A percentile compares a stretch with the other conserved stretches of the same genome.
phyloP scores from a whole-genome alignment of 2,113 vertebrate genomes.

The Muntiacus reevesi region DNA sequence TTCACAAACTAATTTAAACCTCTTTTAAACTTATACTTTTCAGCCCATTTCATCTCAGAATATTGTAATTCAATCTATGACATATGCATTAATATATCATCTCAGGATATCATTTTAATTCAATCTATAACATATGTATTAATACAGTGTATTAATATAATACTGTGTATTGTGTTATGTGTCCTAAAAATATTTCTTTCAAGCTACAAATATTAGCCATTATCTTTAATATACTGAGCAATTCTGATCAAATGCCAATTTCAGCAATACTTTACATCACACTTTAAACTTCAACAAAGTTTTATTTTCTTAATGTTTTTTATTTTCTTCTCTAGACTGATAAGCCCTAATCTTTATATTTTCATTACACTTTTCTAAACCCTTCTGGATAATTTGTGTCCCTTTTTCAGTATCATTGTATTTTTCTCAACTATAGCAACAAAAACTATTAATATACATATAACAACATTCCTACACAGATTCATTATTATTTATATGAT shows the following conservation, averaged over 20 bases:
- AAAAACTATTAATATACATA: not conserved
- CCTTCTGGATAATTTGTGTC: not conserved
- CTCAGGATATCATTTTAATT: not conserved
- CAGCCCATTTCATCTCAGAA: not conserved
- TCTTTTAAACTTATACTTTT: not conserved
- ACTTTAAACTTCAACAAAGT: not conserved
- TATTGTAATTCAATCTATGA: not conserved
- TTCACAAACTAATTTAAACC: not conserved
- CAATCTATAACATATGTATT: not conserved
- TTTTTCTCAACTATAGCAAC: not conserved
- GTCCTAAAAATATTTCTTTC: not conserved
- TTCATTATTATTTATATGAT: not conserved
- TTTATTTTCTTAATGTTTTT: not conserved
- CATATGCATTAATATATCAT: not conserved
- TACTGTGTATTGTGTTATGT: not conserved
- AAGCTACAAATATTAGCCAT: not conserved
- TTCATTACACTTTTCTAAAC: not conserved
- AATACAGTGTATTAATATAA: not conserved
- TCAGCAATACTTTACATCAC: not conserved
- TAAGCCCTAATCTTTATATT: not conserved
- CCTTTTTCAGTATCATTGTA: not conserved
- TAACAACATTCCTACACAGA: not conserved
- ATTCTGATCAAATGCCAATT: not conserved
- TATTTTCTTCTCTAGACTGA: not conserved
- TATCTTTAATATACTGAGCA: not conserved